Evolutionary conservation across 2,888 invertebrate genomes (phyloP).

Genomic region (Watsonalla cultraria): DNA sequence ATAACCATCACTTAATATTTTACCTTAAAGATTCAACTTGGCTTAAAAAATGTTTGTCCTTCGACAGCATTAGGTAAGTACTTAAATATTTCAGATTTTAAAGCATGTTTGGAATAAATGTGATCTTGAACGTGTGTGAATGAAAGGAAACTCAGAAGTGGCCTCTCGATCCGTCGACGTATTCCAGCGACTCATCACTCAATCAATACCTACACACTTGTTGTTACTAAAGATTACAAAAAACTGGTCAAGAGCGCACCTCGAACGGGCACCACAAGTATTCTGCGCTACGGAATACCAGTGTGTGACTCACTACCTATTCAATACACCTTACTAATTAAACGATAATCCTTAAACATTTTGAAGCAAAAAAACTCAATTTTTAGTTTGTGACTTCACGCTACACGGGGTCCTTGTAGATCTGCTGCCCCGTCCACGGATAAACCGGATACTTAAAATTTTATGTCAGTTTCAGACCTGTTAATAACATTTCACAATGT

Average conservation of each 20-base stretch:
- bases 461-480: too few relatives aligned
- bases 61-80: too few relatives aligned
- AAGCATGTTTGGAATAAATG: constrained; percentile 21
- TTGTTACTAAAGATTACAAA: constrained; percentile 16
- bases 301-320: neutral
- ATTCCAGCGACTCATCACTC: constrained; percentile 44
- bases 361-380: neutral
- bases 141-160: constrained; percentile 38
- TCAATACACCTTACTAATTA: neutral
- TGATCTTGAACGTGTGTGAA: constrained; percentile 37
- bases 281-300: neutral
- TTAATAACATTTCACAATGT: too few relatives aligned
- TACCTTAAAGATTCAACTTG: too few relatives aligned
- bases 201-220: constrained; percentile 32
- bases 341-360: neutral
- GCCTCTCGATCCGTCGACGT: constrained; percentile 36
- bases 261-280: neutral
- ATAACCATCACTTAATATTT: too few relatives aligned
- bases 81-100: too few relatives aligned
- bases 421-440: too few relatives aligned
- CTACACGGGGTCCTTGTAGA: too few relatives aligned
- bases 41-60: too few relatives aligned
- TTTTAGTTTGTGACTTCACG: too few relatives aligned
- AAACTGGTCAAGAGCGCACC: neutral
- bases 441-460: too few relatives aligned